These are phyloP conservation scores for Trochalopteron elliotii DNA, from an alignment of 2,113 vertebrate species.

Conservation along the genomic window DNA sequence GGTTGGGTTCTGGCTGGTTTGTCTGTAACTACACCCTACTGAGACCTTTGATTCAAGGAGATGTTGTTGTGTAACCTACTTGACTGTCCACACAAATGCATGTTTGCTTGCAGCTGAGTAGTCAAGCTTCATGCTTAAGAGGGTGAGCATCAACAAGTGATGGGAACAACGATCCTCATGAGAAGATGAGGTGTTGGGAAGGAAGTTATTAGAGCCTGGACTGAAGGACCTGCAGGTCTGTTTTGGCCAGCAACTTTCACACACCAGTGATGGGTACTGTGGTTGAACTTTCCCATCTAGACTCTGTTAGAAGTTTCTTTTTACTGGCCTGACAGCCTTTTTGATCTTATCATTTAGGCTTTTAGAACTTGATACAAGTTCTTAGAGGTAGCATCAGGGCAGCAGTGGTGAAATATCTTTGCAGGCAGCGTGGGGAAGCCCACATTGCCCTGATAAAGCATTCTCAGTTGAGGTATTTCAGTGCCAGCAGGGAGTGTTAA, in stretches of 20 bases:
- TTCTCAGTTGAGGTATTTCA: slow-evolving; percentile 17
- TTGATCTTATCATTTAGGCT: slow-evolving; percentile 2
- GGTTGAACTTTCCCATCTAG: neutral
- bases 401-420: slow-evolving; percentile 29
- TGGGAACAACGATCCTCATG: neutral
- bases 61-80: neutral
- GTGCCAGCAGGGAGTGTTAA: slow-evolving; percentile 19
- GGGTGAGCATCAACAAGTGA: slow-evolving; percentile 1
- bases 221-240: slow-evolving; percentile 21
- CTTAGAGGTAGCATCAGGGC: neutral
- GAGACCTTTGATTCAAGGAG: neutral
- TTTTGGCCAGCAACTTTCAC: neutral
- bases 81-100: neutral
- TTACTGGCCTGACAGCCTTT: slow-evolving; percentile 1
- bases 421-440: slow-evolving; percentile 24
- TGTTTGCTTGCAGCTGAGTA: slow-evolving; percentile 36
- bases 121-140: slow-evolving; percentile 30
- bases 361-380: neutral
- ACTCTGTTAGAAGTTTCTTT: neutral
- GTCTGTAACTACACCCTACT: neutral
- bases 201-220: neutral
- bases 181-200: slow-evolving; percentile 27
- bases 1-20: neutral
- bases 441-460: neutral
- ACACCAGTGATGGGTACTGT: neutral